Evolutionary conservation across 2,797 vertebrate species (phyloP), one percentile per base, ranked within the genome.

Genomic region (Apodemus agrarius): DNA sequence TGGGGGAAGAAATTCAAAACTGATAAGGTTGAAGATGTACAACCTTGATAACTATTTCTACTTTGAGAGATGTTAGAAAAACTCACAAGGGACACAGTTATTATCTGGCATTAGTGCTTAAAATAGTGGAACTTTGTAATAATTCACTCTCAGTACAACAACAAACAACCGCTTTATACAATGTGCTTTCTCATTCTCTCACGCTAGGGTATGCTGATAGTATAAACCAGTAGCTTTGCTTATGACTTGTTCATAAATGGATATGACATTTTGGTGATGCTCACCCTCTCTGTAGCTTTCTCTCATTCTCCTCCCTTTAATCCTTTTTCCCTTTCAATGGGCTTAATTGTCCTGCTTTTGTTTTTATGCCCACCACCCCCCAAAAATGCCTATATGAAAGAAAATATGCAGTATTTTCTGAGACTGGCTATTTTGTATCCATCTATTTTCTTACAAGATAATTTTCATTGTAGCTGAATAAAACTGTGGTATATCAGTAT

Each of bases 11-110:
- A 82, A 46, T 74, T 72, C 54, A 40, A 40, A 43, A 40, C 19
- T 69, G 54, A 81, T 57, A 34, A 81, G 57, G 52, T 59, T 84
- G 31, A 87, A 80, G 49, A 43, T 49, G 19, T 87, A 46, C 24
- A 81, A 69, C 19, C 31, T 46, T 86, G 37, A n/a, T 92, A 69
- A 89, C 61, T 82, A n/a, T 37, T 96, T 91, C 61, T 69, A 31
- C 49, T 93, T 95, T 90, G 80, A 90, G 22, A 16, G 52, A 3
- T 92, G 19, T 24, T 26, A 34, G 79, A 92, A 74, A 91, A 93
- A 96, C 31, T 57, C 8, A 11, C 31, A 61, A 4, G 49, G 61
- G 11, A 82, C 59, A 96, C 40, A 75, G 8, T 69, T 69, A 19
- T n/a, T 69, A 69, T 69, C 67, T 69, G 19, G 21, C 52, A 69